Base-by-base conservation (phyloP, 2,888 invertebrate genomes). In the Molanna angustata region DNA sequence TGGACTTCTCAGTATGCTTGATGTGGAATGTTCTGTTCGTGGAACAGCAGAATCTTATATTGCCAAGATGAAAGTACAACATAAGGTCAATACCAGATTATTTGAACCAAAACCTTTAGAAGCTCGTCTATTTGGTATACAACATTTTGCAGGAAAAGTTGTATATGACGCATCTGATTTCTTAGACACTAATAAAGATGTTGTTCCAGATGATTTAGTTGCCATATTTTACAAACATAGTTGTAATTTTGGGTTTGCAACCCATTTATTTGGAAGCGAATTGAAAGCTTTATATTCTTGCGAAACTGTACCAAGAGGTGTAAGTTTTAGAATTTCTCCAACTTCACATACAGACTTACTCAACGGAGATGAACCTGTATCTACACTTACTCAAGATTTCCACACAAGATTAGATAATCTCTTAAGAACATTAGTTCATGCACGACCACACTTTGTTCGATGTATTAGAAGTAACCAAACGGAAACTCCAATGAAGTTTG, bases 181-280 rank as follows among this genome's bases (percentile, higher is more conserved):
- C 70, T 74, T 94, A 51, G 90, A 92, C 63, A 92, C 93, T 9
- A 96, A 96, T 74, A 86, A 90, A 60, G 95, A 96, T 72, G 86
- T 90, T 9, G 87, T 95, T 42, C 91, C 94, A 1, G 94, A 94
- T 68, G 94, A 95, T 68, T 75, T 95, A 63, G 90, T 96, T 1
- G 88, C 90, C 1, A 92, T 94, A 2, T 96, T 96, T 72, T 90
- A 94, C 72, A 90, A 90, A 65, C 88, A 93, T 64, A 86, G 85
- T 51, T 96, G 95, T 72, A 94, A 91, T 69, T 96, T 96, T 71
- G 95, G 95, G n/a, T 96, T 96, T 70, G 95, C 93, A 1, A 93
- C 94, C 14, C 94, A 96, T 69, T 77, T 96, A n/a, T 96, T 96
- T 69, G 92, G 94, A 1, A 86, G 90, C 48, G 96, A 96, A 70